A percentile compares a stretch with the other conserved stretches of the same genome.
phyloP scores from a whole-genome alignment of 2,113 vertebrate species.

The Egretta garzetta region DNA sequence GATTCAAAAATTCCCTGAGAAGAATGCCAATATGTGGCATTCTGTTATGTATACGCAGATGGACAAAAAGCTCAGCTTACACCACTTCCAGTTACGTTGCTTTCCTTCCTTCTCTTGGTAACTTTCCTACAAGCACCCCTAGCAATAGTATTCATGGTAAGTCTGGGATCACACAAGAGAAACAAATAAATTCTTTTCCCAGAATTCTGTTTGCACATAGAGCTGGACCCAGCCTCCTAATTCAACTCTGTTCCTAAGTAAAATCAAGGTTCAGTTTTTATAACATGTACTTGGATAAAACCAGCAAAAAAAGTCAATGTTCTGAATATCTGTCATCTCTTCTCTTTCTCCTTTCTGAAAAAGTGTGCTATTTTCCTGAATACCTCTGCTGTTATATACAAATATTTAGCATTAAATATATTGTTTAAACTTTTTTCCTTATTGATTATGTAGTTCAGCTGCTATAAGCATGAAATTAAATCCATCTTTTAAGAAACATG shows the following conservation, averaged over 20 bases:
- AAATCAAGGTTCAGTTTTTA: neutral
- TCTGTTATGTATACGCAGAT: neutral
- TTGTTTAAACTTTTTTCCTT: neutral
- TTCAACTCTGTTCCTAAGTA: neutral
- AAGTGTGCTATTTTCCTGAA: neutral
- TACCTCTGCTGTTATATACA: neutral
- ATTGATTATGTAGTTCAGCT: neutral
- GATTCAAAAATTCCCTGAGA: neutral
- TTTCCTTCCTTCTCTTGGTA: neutral
- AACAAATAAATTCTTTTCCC: neutral
- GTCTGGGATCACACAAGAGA: neutral
- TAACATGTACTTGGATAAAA: neutral
- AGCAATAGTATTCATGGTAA: neutral
- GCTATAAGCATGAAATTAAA: neutral
- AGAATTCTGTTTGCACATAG: neutral
- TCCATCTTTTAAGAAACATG: rapidly evolving
- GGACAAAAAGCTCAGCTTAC: neutral
- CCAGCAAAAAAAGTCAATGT: neutral
- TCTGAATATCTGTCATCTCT: neutral
- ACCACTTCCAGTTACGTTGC: neutral
- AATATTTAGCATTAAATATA: neutral
- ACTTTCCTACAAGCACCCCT: neutral
- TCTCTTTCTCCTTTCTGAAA: neutral
- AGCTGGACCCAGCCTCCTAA: neutral
- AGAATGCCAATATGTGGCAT: neutral